Conservation (phyloP, 2,113 vertebrate species). For the Scopus umbretta region DNA sequence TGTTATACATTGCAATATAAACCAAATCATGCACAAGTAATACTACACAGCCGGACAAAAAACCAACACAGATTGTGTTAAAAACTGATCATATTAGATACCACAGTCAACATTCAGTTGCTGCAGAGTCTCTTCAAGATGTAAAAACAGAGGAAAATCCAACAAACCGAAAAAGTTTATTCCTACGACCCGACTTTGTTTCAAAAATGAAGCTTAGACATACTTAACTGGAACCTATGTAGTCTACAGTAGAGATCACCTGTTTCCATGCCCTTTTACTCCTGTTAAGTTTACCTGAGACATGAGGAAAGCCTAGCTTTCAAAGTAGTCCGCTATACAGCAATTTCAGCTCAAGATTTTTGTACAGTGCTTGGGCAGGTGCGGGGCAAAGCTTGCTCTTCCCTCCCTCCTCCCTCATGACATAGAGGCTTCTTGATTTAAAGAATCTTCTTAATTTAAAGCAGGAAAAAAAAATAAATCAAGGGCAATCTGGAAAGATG, state of each 20-base stretch:
- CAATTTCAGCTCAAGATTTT: not conserved
- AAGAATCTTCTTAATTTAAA: not conserved
- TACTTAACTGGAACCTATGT: not conserved
- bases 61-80: accelerated
- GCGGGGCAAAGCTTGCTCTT: not conserved
- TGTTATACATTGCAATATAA: not conserved
- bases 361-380: accelerated
- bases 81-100: not conserved
- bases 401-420: not conserved
- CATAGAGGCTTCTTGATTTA: not conserved
- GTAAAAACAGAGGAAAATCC: not conserved
- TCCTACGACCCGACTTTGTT: not conserved
- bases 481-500: not conserved
- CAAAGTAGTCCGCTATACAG: not conserved
- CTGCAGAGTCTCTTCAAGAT: not conserved
- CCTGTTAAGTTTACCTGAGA: not conserved
- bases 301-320: not conserved
- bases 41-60: not conserved
- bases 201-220: not conserved
- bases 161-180: not conserved
- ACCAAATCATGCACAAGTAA: not conserved
- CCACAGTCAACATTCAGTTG: not conserved
- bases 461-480: not conserved
- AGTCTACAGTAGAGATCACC: not conserved
- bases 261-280: not conserved